A percentile compares a stretch with the other conserved stretches of the same genome.
phyloP scores from a whole-genome alignment of 2,888 invertebrate genomes.

The Amiota minor region DNA sequence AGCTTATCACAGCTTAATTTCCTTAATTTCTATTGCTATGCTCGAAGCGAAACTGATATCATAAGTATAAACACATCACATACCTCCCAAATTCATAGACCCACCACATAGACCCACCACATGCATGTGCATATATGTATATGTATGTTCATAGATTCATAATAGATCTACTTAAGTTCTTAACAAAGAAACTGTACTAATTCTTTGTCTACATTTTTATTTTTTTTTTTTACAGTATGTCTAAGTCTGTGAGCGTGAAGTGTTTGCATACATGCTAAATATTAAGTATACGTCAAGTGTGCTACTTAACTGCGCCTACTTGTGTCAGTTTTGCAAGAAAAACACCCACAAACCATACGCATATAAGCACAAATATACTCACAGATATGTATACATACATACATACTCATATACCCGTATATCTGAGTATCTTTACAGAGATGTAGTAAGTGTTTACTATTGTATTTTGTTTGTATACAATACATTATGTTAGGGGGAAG shows the following conservation, averaged over 20 bases:
- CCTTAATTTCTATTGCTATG: neutral
- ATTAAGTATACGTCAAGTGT: constrained; percentile 47
- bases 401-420: constrained; percentile 41
- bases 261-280: constrained; percentile 32
- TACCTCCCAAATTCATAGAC: neutral
- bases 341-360: neutral
- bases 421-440: too few relatives aligned
- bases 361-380: neutral
- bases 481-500: too few relatives aligned
- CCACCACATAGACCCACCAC: neutral
- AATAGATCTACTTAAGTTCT: constrained; percentile 7
- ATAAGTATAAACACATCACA: neutral
- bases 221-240: constrained; percentile 5
- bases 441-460: too few relatives aligned
- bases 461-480: too few relatives aligned
- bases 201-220: neutral
- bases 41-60: too few relatives aligned
- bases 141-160: neutral
- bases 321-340: constrained; percentile 49
- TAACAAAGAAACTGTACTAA: constrained; percentile 22
- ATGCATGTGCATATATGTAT: neutral
- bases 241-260: constrained; percentile 19
- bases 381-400: constrained; percentile 23
- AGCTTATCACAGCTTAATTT: constrained; percentile 17
- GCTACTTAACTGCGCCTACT: constrained; percentile 41